Evolutionary conservation across 1,140 invertebrate genomes (phyloP).

Genomic region (Colletes latitarsis): DNA sequence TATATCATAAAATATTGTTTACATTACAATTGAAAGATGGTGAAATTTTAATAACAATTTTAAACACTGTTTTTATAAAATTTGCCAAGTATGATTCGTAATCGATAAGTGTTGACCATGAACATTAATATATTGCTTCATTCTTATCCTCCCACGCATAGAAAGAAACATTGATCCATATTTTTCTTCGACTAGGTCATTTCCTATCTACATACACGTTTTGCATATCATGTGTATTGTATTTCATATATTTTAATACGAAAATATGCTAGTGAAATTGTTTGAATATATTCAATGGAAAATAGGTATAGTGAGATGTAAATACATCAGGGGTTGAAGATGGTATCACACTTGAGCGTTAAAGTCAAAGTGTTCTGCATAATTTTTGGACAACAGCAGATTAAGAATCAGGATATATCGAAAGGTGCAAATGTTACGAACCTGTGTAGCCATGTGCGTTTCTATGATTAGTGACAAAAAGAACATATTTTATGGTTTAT

Average conservation of each 20-base stretch:
- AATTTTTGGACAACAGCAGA: neutral
- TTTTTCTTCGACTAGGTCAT: neutral
- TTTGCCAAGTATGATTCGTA: neutral
- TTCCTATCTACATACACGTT: conserved; percentile 2
- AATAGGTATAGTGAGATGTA: neutral
- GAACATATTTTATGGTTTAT: too few relatives aligned
- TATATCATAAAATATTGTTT: neutral
- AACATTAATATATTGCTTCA: neutral
- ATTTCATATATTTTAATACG: neutral
- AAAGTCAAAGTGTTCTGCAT: neutral
- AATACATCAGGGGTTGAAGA: neutral
- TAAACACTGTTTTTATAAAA: neutral
- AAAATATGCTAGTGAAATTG: neutral
- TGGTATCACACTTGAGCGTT: neutral
- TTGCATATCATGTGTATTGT: neutral
- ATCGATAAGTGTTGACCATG: conserved; percentile 2
- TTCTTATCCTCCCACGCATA: conserved; percentile 5
- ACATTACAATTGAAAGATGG: too few relatives aligned
- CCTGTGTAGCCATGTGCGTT: too few relatives aligned
- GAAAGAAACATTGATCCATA: conserved; percentile 11
- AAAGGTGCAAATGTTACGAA: neutral
- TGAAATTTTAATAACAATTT: neutral
- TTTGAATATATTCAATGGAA: neutral
- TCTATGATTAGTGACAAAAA: too few relatives aligned
- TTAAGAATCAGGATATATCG: neutral